Percentiles rank a stretch among this genome's conserved stretches.
phyloP scores from a whole-genome alignment of 1,140 invertebrate genomes.

The Rhynchophorus ferrugineus region DNA sequence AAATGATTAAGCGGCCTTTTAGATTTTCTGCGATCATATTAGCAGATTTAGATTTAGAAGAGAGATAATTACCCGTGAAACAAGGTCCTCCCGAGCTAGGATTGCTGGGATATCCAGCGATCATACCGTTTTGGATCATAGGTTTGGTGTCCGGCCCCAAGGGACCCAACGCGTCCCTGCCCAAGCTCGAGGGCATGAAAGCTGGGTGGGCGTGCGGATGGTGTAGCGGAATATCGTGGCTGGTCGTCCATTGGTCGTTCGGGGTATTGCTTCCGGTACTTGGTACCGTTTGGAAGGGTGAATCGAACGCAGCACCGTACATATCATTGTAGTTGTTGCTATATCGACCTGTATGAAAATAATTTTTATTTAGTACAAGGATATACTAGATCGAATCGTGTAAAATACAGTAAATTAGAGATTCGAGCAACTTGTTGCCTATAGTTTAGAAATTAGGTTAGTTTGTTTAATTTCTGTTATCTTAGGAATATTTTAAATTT shows the following conservation, averaged over 20 bases:
- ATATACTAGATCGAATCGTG: too few species aligned
- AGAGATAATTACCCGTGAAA: constrained; percentile 52
- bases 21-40: too few species aligned
- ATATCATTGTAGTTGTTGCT: constrained; percentile 56
- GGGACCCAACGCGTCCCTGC: constrained; percentile 42
- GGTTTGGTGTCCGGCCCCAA: constrained; percentile 61
- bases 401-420: too few species aligned
- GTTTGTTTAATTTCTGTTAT: too few species aligned
- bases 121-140: constrained; percentile 62
- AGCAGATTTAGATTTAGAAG: neutral
- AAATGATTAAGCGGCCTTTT: constrained; percentile 21
- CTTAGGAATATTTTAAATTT: too few species aligned
- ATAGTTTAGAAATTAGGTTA: too few species aligned
- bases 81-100: constrained; percentile 56
- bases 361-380: too few species aligned
- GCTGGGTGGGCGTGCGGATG: constrained; percentile 52
- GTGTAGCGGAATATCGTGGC: constrained; percentile 44
- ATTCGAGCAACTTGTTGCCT: too few species aligned
- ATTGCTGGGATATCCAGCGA: constrained; percentile 61
- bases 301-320: constrained; percentile 60
- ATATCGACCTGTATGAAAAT: constrained; percentile 49
- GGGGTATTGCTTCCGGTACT: constrained; percentile 52
- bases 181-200: constrained; percentile 46
- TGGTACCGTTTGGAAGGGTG: constrained; percentile 76
- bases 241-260: constrained; percentile 44